Base-by-base conservation (phyloP, 2,113 vertebrate species). In the Coturnix japonica region DNA sequence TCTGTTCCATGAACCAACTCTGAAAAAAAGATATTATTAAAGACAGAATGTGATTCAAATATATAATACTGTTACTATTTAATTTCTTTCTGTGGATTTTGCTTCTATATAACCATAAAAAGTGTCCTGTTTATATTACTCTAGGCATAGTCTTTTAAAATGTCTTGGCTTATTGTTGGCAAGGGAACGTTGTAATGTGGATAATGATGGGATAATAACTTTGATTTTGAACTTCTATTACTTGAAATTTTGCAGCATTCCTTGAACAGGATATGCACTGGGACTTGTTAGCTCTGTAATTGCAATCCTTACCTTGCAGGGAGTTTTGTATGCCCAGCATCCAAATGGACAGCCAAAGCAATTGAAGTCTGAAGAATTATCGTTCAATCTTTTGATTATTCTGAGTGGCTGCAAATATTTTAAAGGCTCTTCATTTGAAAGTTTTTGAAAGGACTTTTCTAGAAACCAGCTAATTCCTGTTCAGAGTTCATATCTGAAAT, bases 131-230 rank as follows among this genome's bases (percentile, higher is more conserved):
- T 96, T 87, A 92, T 94, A 79, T 69, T 92, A 93, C 35, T 78
- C 16, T 63, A 88, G 83, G 69, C 25, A 79, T 84, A 82, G 71
- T 88, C 79, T 96, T 97, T 91, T 53, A 80, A 96, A 97, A 87
- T 65, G 30, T 80, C 59, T 65, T 78, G 21, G 17, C 17, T 91
- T 92, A 89, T 82, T 97, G 72, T 93, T 95, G 84, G 22, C 49
- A 35, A 82, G 85, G 85, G 81, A 87, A 77, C 54, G 61, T 90
- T 91, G 83, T 41, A 70, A 43, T 80, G 33, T 54, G 77, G 87
- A 87, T 95, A 93, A 97, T 95, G 88, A 89, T 69, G 37, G 49
- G 84, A 95, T 82, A 91, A 81, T 90, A 79, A 94, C 81, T 95
- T 96, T 89, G 78, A 85, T 95, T 95, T 91, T 90, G 75, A 93